Evolutionary conservation across 2,888 invertebrate genomes (phyloP), one percentile per base, ranked within the genome.

Genomic region (Petrolisthes manimaculis): DNA sequence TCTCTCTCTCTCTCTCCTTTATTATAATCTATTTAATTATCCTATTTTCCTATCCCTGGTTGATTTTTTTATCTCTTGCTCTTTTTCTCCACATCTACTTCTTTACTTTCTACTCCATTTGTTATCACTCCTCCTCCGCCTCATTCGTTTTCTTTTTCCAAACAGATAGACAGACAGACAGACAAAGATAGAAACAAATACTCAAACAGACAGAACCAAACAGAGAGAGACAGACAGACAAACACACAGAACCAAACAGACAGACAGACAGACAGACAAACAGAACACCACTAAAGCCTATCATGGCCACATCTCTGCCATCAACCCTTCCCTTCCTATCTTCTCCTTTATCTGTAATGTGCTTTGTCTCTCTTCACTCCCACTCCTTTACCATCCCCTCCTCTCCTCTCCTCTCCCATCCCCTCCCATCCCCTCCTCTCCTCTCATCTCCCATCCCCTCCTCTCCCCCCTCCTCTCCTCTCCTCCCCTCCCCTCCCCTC

Each of bases 61-160:
- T 53, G 8, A 53, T 54, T n/a, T 84, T 53, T 21, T 78, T 54
- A 18, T 84, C 77, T 61, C 56, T 51, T 55, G 75, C 51, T 37
- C 53, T 61, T 67, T 51, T 55, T 14, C 53, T 51, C 67, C 56
- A 61, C 67, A 8, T 61, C 6, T 79, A 9, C 71, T 37, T 24
- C 69, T 67, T 54, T 61, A n/a, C 54, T 21, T 18, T 67, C 37
- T 8, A 21, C 51, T 51, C 67, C 55, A 75, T 67, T 61, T 69
- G n/a, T 37, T 85, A n/a, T 51, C 21, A 12, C 67, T 85, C 79
- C 54, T 54, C 83, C 74, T 74, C 61, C 53, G 56, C 37, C 55
- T 55, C 53, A 21, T 53, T 71, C 61, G 14, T 51, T 53, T 51
- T 82, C 53, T 53, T n/a, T 18, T 21, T 37, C 75, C 51, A 37